These are phyloP conservation scores for Alexandromys fortis DNA, from an alignment of 2,113 vertebrate species.

Conservation along the genomic window DNA sequence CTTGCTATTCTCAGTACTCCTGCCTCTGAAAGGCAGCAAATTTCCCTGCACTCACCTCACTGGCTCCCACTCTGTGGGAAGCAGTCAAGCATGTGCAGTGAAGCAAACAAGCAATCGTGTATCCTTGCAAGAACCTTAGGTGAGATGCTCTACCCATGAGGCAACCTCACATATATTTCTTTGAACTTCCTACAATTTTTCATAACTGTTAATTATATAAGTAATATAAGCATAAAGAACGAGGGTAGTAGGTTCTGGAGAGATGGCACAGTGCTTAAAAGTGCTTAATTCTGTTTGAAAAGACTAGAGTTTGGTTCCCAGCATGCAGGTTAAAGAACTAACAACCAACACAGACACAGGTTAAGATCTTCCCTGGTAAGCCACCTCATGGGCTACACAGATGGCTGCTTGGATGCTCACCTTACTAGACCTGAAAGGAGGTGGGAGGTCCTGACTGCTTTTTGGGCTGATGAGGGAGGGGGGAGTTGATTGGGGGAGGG, in stretches of 20 bases:
- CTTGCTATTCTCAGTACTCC: neutral
- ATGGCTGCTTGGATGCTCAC: too few relatives aligned
- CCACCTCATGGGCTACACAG: too few relatives aligned
- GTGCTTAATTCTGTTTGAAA: neutral
- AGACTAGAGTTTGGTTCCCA: neutral
- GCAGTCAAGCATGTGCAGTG: neutral
- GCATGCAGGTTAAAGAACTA: neutral
- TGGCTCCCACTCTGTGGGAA: neutral
- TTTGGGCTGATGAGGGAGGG: too few relatives aligned
- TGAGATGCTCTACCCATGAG: neutral
- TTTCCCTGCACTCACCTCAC: neutral
- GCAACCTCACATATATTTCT: neutral
- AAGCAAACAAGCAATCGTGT: neutral
- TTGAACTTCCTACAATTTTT: slow-evolving; percentile 3
- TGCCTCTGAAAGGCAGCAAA: neutral
- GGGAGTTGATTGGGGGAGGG: too few relatives aligned
- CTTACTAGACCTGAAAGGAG: too few relatives aligned
- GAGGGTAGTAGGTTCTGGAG: neutral
- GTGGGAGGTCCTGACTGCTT: too few relatives aligned
- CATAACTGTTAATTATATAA: neutral
- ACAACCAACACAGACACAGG: neutral
- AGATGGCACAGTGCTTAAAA: neutral
- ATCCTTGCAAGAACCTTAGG: slow-evolving; percentile 4
- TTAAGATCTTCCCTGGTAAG: too few relatives aligned
- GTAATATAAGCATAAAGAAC: neutral